Evolutionary conservation across 2,888 invertebrate genomes (phyloP).

Genomic region (Tenthredo notha): DNA sequence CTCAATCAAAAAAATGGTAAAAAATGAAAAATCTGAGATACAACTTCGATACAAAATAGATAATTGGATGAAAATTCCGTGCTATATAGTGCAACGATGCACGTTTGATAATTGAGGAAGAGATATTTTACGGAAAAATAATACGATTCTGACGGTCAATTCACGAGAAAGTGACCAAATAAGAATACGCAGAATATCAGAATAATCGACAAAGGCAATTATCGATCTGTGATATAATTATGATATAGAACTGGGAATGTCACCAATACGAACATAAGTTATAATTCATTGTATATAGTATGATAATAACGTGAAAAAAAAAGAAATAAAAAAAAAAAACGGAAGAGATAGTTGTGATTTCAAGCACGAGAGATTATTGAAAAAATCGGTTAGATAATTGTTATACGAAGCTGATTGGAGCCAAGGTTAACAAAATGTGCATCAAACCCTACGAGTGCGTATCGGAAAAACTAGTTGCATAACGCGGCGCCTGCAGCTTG

Average conservation of each 20-base stretch:
- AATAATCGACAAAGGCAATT: background rate
- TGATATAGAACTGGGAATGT: background rate
- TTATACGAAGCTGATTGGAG: background rate
- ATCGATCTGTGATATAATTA: background rate
- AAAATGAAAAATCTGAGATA: background rate
- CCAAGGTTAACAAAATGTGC: slow-evolving; percentile 13
- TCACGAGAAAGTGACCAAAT: background rate
- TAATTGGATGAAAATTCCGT: background rate
- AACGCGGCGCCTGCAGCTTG: slow-evolving; percentile 28
- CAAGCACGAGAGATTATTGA: background rate
- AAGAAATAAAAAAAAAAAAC: too few relatives aligned
- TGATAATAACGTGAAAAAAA: background rate
- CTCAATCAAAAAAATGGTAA: background rate
- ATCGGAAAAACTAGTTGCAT: background rate
- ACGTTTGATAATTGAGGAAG: background rate
- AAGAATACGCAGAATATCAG: background rate
- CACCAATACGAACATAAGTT: background rate
- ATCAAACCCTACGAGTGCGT: slow-evolving; percentile 19
- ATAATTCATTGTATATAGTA: background rate
- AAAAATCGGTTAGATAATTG: background rate
- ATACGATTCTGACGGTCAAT: background rate
- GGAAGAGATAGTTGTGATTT: too few relatives aligned
- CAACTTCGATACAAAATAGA: background rate
- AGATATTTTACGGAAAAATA: background rate
- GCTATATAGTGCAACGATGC: background rate